A percentile compares a stretch with the other conserved stretches of the same genome.
Evolutionary conservation across 2,797 vertebrate genomes (phyloP).

Genomic region (Glyptemys insculpta): DNA sequence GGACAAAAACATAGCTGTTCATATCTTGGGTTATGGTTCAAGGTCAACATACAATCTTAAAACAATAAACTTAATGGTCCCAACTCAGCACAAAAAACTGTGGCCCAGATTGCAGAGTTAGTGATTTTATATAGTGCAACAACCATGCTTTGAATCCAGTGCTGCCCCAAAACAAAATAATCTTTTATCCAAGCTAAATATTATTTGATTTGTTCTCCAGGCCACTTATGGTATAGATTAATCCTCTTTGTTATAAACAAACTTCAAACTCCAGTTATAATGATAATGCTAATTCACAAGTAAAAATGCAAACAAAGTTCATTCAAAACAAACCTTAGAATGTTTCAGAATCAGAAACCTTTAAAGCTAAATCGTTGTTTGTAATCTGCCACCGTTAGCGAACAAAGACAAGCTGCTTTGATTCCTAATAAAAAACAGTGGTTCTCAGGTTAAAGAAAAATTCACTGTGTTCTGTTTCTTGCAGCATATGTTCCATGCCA

Average conservation of each 20-base stretch:
- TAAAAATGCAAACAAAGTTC: slow-evolving; percentile 45
- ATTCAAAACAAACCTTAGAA: slow-evolving; percentile 60
- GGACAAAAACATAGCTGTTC: slow-evolving; percentile 39
- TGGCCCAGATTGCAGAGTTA: not conserved
- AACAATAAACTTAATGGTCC: not conserved
- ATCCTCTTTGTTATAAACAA: slow-evolving; percentile 44
- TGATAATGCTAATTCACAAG: slow-evolving; percentile 42
- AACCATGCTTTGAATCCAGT: slow-evolving; percentile 5
- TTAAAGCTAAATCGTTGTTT: slow-evolving; percentile 12
- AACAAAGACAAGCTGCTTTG: not conserved
- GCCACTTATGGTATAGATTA: slow-evolving; percentile 7
- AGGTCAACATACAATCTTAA: not conserved
- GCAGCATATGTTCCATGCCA: not conserved
- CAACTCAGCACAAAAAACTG: slow-evolving; percentile 30
- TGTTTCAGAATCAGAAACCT: slow-evolving; percentile 5
- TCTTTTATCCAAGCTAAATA: not conserved
- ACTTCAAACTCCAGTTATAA: slow-evolving; percentile 29
- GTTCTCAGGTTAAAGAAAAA: not conserved
- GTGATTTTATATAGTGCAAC: slow-evolving; percentile 3
- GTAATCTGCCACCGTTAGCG: not conserved
- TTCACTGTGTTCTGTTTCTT: not conserved
- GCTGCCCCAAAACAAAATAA: not conserved
- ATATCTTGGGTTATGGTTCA: not conserved
- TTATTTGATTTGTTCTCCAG: not conserved
- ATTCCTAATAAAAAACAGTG: not conserved